Base-by-base conservation (phyloP, 2,113 vertebrate species). In the Apteryx mantelli region DNA sequence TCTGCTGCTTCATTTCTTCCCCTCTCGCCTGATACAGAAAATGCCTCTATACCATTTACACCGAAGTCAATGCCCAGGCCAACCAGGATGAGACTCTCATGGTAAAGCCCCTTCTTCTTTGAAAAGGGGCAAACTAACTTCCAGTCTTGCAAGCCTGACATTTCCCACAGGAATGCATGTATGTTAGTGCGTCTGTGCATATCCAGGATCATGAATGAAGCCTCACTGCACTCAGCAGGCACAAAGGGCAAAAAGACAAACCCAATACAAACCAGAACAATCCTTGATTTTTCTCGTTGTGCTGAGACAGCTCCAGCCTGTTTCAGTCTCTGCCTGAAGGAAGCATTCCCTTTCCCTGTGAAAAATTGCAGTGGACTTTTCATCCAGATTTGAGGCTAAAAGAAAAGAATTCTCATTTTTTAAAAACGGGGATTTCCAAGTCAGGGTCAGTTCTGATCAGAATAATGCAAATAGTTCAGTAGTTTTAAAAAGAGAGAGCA, bases 141-240 rank as follows among this genome's bases (percentile, higher is more conserved):
- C 25, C 2, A 42, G 50, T 17, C 28, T 44, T 48, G 58, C 66
- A 1, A 52, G 18, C 32, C 32, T 24, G 14, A 18, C 7, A 0
- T 3, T 3, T 53, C 71, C 44, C 44, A 20, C 0, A 2, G 60
- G 66, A 66, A 24, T 9, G 1, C 34, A 8, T 3, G 0, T 8
- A 68, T 53, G 66, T 60, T 2, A 11, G 25, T 10, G 5, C 1
- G 1, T 32, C 68, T 56, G 13, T 2, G 0, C 24, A 6, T 13
- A 46, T 20, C 73, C 77, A 63, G 60, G 17, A 48, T 8, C 11
- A 4, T 4, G 12, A 48, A 38, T 24, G n/a, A 26, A 60, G 56
- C 32, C 30, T 60, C 32, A 34, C 56, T 34, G 32, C 30, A 28
- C 56, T 19, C 75, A 82, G 9, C 7, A 50, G 75, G n/a, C 52